These are phyloP conservation scores for Amphipyra tragopoginis DNA, from an alignment of 2,888 invertebrate species.

Conservation along the genomic window DNA sequence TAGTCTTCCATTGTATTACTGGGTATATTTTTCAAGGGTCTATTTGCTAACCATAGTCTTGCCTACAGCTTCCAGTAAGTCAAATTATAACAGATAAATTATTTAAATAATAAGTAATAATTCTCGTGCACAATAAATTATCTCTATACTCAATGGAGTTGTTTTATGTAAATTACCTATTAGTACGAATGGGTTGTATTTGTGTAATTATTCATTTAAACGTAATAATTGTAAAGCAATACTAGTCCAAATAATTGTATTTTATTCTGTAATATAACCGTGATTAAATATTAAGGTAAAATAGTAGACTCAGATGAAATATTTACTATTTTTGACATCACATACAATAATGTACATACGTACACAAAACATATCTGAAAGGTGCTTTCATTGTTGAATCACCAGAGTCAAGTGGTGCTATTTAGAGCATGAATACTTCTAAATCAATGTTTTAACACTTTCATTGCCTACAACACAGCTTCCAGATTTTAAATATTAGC, in stretches of 20 bases:
- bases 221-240: not conserved
- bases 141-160: not conserved
- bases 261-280: not conserved
- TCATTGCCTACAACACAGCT: not conserved
- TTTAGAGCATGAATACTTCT: not conserved
- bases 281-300: not conserved
- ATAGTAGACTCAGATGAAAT: not conserved
- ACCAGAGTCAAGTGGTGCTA: conserved; percentile 9
- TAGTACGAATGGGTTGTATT: conserved; percentile 3
- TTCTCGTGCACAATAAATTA: not conserved
- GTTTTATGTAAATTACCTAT: not conserved
- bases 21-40: conserved; percentile 2
- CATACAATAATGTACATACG: not conserved
- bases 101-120: not conserved
- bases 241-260: conserved; percentile 1
- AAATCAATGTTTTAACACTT: not conserved
- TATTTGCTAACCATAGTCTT: not conserved
- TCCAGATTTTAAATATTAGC: no score
- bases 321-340: conserved; percentile 23
- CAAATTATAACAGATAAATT: conserved; percentile 1
- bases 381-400: conserved; percentile 16
- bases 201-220: not conserved
- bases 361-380: conserved; percentile 17
- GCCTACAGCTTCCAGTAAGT: not conserved
- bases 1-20: conserved; percentile 40